A percentile compares a stretch with the other conserved stretches of the same genome.
These are phyloP conservation scores for Lamellibrachia columna DNA, from an alignment of 2,888 invertebrate genomes.

Conservation along the genomic window DNA sequence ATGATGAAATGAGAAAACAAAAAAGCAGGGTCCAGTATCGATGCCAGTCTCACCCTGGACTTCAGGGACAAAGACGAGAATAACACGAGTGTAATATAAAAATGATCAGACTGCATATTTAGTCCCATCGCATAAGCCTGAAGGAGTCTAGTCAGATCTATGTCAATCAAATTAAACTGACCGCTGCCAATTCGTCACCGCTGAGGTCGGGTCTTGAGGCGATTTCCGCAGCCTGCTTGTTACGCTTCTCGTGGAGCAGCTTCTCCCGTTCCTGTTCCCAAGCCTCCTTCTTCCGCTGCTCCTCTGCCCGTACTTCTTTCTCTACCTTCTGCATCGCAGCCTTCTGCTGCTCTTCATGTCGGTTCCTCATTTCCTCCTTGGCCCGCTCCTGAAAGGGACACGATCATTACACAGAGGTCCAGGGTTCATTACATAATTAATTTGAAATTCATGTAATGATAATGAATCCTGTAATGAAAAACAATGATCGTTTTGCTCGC, in stretches of 20 bases:
- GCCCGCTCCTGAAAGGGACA: constrained; percentile 48
- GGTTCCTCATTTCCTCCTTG: constrained; percentile 51
- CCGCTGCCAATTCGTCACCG: constrained; percentile 52
- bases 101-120: too few relatives aligned
- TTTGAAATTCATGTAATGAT: too few relatives aligned
- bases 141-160: not conserved
- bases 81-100: too few relatives aligned
- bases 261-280: constrained; percentile 51
- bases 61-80: too few relatives aligned
- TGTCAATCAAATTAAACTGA: constrained; percentile 35
- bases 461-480: too few relatives aligned
- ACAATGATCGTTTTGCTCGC: too few relatives aligned
- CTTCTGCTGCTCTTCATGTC: constrained; percentile 51
- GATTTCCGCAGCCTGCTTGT: constrained; percentile 57
- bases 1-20: too few relatives aligned
- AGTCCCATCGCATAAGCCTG: too few relatives aligned
- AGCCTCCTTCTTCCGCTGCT: constrained; percentile 41
- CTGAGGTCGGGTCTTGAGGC: constrained; percentile 56
- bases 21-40: too few relatives aligned
- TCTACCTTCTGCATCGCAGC: constrained; percentile 48
- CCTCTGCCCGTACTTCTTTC: constrained; percentile 50
- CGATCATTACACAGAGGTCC: not conserved
- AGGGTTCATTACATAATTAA: too few relatives aligned
- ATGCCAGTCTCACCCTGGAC: too few relatives aligned
- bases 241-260: constrained; percentile 54